Conservation (phyloP, 2,888 invertebrate species). For the Alviniconcha strummeri region DNA sequence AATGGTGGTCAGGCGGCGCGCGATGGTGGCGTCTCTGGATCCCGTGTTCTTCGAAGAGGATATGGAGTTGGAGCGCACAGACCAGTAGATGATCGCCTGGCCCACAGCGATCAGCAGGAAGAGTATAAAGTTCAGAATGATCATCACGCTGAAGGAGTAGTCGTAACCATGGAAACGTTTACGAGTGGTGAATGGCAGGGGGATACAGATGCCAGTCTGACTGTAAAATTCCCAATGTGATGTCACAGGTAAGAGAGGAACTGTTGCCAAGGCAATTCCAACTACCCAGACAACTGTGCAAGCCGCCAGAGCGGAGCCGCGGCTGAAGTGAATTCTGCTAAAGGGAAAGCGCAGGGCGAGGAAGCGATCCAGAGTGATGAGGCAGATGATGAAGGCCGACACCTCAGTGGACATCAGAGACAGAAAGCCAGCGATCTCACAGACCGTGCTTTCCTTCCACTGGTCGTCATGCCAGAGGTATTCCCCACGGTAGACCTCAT, state of each 20-base stretch:
- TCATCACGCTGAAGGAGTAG: too few relatives aligned
- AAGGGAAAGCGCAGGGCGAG: neutral
- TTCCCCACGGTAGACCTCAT: too few relatives aligned
- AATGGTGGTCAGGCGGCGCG: constrained; percentile 7
- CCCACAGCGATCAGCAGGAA: constrained; percentile 66
- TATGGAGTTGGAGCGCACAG: constrained; percentile 37
- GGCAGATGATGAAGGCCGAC: too few relatives aligned
- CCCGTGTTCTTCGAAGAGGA: neutral
- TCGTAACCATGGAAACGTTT: too few relatives aligned
- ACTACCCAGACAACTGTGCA: constrained; percentile 59
- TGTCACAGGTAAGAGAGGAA: constrained; percentile 64
- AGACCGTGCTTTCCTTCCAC: too few relatives aligned
- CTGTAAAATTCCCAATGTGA: too few relatives aligned
- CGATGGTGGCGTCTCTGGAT: neutral
- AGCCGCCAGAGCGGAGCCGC: constrained; percentile 48
- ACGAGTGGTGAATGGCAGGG: too few relatives aligned
- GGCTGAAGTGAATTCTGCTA: constrained; percentile 46
- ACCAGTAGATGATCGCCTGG: constrained; percentile 67
- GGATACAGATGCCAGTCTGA: too few relatives aligned
- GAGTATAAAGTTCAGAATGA: constrained; percentile 49
- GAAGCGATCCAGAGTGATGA: too few relatives aligned
- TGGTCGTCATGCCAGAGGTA: too few relatives aligned
- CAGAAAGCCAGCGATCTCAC: too few relatives aligned
- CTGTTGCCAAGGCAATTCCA: constrained; percentile 56
- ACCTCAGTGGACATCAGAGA: too few relatives aligned